Conservation (phyloP, 1,140 invertebrate genomes). For the Neodiprion fabricii region DNA sequence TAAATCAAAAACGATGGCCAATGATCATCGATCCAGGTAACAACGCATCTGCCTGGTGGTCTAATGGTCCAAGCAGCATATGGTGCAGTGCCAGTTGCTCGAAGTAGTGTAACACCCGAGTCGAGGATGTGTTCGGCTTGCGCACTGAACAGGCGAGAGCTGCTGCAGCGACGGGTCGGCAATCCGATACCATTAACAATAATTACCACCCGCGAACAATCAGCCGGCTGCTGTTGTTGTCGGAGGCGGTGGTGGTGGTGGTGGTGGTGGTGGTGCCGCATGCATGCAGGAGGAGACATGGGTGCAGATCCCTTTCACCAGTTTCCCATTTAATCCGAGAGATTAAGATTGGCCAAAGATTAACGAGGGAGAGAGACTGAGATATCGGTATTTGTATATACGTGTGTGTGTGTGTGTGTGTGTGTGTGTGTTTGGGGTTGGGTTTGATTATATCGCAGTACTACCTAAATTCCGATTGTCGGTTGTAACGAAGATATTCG, state of each 20-base stretch:
- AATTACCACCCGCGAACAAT: neutral
- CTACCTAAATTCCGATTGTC: too few relatives aligned
- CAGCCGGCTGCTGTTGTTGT: neutral
- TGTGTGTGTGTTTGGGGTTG: too few relatives aligned
- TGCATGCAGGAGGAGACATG: too few relatives aligned
- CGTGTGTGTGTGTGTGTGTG: too few relatives aligned
- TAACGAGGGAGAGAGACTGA: conserved; percentile 28
- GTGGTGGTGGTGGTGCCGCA: too few relatives aligned
- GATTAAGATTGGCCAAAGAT: conserved; percentile 50
- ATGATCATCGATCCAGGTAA: too few relatives aligned
- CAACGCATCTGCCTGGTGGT: neutral
- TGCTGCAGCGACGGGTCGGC: neutral
- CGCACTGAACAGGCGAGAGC: neutral
- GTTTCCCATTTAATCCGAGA: conserved; percentile 42
- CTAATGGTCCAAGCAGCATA: neutral
- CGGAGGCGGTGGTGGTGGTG: too few relatives aligned
- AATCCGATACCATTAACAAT: neutral
- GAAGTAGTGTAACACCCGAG: neutral
- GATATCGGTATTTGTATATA: too few relatives aligned
- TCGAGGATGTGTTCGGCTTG: neutral
- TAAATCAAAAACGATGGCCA: too few relatives aligned
- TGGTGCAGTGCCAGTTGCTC: too few relatives aligned
- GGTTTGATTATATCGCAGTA: too few relatives aligned
- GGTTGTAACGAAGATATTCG: too few relatives aligned
- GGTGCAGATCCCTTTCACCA: conserved; percentile 29